Conservation (phyloP, 2,888 invertebrate species). For the Dendrolimus pini region DNA sequence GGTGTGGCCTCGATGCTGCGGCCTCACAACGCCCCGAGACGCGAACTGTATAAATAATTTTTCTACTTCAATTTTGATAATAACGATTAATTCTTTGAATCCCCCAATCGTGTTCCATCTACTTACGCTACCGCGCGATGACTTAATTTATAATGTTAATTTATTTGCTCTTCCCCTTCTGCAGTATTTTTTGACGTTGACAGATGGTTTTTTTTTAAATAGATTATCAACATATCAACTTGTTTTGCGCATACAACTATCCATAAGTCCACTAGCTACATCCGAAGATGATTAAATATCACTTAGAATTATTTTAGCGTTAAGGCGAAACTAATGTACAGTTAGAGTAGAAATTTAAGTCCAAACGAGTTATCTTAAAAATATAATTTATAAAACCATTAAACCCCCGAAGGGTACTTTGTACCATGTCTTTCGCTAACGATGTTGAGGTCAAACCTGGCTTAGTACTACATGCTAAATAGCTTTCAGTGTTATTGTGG, state of each 20-base stretch:
- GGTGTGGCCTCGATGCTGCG: slow-evolving; percentile 67
- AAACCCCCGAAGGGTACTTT: slow-evolving; percentile 31
- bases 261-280: slow-evolving; percentile 50
- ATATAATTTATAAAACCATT: slow-evolving; percentile 65
- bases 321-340: slow-evolving; percentile 79
- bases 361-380: slow-evolving; percentile 66
- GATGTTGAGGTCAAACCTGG: slow-evolving; percentile 61
- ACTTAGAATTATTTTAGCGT: slow-evolving; percentile 76
- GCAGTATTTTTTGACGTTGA: slow-evolving; percentile 48
- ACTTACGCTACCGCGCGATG: slow-evolving; percentile 61
- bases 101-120: slow-evolving; percentile 46
- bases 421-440: slow-evolving; percentile 37
- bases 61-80: slow-evolving; percentile 43
- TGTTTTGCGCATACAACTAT: slow-evolving; percentile 57
- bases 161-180: slow-evolving; percentile 30
- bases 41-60: slow-evolving; percentile 46
- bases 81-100: slow-evolving; percentile 42
- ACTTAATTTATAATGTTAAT: slow-evolving; percentile 43
- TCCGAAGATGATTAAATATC: slow-evolving; percentile 54
- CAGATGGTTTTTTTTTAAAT: slow-evolving; percentile 43
- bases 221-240: slow-evolving; percentile 63
- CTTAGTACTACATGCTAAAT: slow-evolving; percentile 52
- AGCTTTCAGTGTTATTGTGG: slow-evolving; percentile 68
- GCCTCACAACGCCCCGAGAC: slow-evolving; percentile 44
- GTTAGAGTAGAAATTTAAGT: slow-evolving; percentile 77